Evolutionary conservation across 2,888 invertebrate genomes (phyloP).

Genomic region (Rhamnusium bicolor): DNA sequence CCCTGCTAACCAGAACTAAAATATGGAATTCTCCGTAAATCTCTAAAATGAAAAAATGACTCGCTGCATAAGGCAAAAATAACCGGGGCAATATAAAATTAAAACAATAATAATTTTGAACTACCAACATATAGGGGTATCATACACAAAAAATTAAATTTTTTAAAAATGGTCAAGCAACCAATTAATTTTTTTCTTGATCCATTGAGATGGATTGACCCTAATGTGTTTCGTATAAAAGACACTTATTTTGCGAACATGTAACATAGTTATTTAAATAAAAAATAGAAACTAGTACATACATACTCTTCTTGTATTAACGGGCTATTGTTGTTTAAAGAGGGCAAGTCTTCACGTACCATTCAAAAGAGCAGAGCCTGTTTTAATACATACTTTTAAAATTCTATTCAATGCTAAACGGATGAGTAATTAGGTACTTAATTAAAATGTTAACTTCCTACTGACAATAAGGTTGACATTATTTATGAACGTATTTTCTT

Average conservation of each 20-base stretch:
- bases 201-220: no score
- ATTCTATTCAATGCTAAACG: background rate
- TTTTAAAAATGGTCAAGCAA: no score
- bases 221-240: no score
- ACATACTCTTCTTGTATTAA: background rate
- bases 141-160: no score
- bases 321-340: constrained; percentile 37
- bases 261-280: background rate
- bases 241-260: background rate
- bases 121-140: no score
- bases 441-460: background rate
- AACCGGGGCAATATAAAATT: no score
- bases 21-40: no score
- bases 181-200: no score
- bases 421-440: background rate
- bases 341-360: constrained; percentile 8
- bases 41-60: no score
- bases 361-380: background rate
- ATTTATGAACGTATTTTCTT: background rate
- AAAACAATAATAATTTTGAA: no score
- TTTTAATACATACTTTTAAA: background rate
- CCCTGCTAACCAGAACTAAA: no score
- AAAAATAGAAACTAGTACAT: constrained; percentile 27
- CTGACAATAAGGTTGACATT: background rate
- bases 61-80: no score